phyloP scores from a whole-genome alignment of 2,113 vertebrate genomes.

The Megaceryle torquata region DNA sequence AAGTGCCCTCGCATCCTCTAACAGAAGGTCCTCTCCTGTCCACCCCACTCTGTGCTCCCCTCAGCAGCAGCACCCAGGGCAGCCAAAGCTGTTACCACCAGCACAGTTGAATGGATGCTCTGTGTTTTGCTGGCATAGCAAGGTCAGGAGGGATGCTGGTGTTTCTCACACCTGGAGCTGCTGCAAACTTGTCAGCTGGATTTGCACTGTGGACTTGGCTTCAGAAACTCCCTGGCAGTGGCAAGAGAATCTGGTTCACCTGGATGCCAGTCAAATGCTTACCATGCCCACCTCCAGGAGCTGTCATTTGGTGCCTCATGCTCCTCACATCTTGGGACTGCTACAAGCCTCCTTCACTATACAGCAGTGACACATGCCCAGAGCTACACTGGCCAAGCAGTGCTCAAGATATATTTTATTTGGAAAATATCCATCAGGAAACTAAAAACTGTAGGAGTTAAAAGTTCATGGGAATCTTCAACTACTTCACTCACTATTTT shows the following conservation, averaged over 20 bases:
- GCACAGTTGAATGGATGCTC: fast-evolving
- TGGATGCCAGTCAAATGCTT: not conserved
- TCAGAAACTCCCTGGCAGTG: not conserved
- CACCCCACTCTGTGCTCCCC: fast-evolving
- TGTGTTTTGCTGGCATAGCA: not conserved
- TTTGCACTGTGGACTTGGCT: not conserved
- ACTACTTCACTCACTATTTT: not conserved
- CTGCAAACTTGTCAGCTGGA: not conserved
- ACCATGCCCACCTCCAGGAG: not conserved
- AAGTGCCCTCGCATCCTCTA: not conserved
- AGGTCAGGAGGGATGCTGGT: not conserved
- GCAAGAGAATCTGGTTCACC: not conserved
- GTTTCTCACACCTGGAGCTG: not conserved
- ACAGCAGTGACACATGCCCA: no score
- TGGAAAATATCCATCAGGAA: not conserved
- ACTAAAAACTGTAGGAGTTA: not conserved
- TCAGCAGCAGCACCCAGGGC: not conserved
- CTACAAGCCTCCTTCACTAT: not conserved
- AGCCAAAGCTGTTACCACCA: fast-evolving
- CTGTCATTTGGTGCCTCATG: not conserved
- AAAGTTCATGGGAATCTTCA: not conserved
- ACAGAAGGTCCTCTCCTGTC: not conserved
- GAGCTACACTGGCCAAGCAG: not conserved
- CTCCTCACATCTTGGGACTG: not conserved
- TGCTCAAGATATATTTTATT: not conserved